phyloP scores from a whole-genome alignment of 1,140 invertebrate genomes.

The Glomeris maerens region DNA sequence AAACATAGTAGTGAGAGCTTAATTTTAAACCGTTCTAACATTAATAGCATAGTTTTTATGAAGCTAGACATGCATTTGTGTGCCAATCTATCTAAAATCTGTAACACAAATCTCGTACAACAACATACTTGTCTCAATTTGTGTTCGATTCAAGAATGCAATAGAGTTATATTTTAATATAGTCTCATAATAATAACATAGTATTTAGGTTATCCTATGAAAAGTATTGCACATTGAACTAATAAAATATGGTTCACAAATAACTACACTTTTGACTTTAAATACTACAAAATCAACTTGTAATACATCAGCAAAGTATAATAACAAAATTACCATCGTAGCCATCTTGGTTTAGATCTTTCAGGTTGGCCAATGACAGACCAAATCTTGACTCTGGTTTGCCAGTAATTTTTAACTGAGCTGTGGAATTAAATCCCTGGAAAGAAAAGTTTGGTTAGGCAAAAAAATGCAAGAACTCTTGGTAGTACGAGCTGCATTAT shows the following conservation, averaged over 20 bases:
- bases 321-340: slow-evolving; percentile 37
- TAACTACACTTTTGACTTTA: not conserved
- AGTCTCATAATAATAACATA: no score
- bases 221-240: no score
- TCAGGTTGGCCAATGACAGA: slow-evolving; percentile 64
- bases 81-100: no score
- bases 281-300: no score
- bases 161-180: no score
- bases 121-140: no score
- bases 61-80: no score
- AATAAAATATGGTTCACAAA: not conserved
- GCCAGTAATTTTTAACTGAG: slow-evolving; percentile 45
- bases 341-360: slow-evolving; percentile 82
- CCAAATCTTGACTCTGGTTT: slow-evolving; percentile 66
- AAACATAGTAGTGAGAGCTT: no score
- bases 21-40: no score
- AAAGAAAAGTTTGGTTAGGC: slow-evolving; percentile 4
- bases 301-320: not conserved
- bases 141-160: not conserved
- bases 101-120: no score
- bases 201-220: no score
- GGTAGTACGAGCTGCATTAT: not conserved
- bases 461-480: not conserved
- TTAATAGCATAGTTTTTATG: no score
- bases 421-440: slow-evolving; percentile 33